Percentiles rank a stretch among this genome's conserved stretches.
Evolutionary conservation across 1,140 invertebrate genomes (phyloP).

Genomic region (Drosophila aff.): DNA sequence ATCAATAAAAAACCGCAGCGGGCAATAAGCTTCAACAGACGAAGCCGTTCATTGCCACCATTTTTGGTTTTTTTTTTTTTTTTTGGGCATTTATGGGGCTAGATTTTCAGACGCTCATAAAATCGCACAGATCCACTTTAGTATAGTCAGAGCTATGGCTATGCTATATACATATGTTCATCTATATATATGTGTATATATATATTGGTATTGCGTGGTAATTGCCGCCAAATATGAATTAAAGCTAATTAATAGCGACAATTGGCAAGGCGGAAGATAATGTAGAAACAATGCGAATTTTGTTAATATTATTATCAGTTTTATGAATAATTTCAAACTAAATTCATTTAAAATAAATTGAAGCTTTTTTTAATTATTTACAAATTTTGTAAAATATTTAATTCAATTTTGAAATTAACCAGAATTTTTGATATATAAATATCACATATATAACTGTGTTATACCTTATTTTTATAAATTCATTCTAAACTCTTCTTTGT

Average conservation of each 20-base stretch:
- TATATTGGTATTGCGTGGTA: conserved; percentile 26
- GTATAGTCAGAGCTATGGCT: conserved; percentile 8
- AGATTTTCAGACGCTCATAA: conserved; percentile 50
- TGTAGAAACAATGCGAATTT: not conserved
- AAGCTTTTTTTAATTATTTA: not conserved
- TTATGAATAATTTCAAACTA: not conserved
- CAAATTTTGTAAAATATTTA: not conserved
- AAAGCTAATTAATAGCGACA: conserved; percentile 22
- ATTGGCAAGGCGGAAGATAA: conserved; percentile 1
- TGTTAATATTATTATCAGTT: not conserved
- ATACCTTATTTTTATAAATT: not conserved
- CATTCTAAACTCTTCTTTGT: not conserved
- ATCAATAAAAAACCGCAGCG: conserved; percentile 41
- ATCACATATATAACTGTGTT: not conserved
- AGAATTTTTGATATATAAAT: not conserved
- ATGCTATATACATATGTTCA: conserved; percentile 1
- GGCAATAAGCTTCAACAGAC: conserved; percentile 22
- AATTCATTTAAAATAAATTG: not conserved
- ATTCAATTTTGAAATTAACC: not conserved
- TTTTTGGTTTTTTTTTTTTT: not conserved
- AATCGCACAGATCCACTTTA: conserved; percentile 35
- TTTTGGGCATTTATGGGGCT: conserved; percentile 28
- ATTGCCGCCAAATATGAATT: conserved; percentile 29
- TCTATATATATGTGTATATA: too few relatives aligned
- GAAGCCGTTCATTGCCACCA: conserved; percentile 30